Evolutionary conservation across 2,797 vertebrate genomes (phyloP).

Genomic region (Chaetodon trifasciatus): DNA sequence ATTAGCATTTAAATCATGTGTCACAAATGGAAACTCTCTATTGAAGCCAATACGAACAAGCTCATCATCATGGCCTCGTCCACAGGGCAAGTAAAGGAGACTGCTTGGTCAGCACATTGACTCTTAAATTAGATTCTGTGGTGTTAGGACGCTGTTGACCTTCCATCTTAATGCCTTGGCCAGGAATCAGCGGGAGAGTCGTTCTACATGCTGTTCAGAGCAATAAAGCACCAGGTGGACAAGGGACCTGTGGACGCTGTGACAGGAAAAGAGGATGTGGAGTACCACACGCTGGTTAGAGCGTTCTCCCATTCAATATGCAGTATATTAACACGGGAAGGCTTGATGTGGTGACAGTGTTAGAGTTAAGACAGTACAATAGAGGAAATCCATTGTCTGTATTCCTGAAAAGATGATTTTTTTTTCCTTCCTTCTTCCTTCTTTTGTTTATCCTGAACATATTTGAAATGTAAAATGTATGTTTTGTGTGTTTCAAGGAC

Average conservation of each 20-base stretch:
- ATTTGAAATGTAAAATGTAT: too few relatives aligned
- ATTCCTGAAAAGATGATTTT: too few relatives aligned
- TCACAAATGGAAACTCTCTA: background rate
- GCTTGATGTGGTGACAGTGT: too few relatives aligned
- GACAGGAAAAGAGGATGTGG: slow-evolving; percentile 96
- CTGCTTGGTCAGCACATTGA: background rate
- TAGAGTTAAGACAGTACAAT: too few relatives aligned
- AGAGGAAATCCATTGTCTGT: too few relatives aligned
- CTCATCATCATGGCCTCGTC: background rate
- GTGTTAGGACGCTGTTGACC: slow-evolving; percentile 12
- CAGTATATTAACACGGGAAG: too few relatives aligned
- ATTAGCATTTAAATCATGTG: too few relatives aligned
- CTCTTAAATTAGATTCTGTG: background rate
- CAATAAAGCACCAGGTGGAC: slow-evolving; percentile 98
- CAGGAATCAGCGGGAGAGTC: slow-evolving; percentile 97
- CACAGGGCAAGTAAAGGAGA: background rate
- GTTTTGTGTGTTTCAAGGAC: too few relatives aligned
- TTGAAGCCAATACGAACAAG: background rate
- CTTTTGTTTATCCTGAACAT: too few relatives aligned
- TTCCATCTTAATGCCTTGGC: slow-evolving; percentile 19
- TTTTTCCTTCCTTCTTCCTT: too few relatives aligned
- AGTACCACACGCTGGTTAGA: slow-evolving; percentile 94
- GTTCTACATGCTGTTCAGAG: slow-evolving; percentile 97
- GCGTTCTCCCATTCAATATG: background rate
- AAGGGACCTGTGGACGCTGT: slow-evolving; percentile 97